These are phyloP conservation scores for Uria lomvia DNA, from an alignment of 2,113 vertebrate species.

Conservation along the genomic window DNA sequence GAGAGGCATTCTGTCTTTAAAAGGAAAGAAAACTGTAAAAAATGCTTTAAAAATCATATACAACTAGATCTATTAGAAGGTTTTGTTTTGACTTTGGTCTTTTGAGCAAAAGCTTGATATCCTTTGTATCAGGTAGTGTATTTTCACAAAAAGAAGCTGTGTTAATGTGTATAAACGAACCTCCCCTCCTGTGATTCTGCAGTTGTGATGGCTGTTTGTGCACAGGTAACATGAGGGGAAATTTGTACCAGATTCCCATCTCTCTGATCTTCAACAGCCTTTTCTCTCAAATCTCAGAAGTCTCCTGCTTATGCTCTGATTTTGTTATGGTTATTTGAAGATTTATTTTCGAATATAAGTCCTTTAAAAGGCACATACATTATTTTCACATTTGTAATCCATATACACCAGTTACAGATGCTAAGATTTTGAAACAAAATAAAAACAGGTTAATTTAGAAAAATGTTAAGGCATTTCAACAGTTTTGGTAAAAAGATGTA, in stretches of 20 bases:
- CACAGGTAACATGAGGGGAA: not conserved
- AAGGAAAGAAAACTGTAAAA: not conserved
- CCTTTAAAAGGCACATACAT: not conserved
- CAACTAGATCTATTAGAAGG: not conserved
- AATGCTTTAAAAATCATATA: not conserved
- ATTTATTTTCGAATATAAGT: not conserved
- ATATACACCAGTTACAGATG: not conserved
- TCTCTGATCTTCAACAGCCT: not conserved
- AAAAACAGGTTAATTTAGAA: not conserved
- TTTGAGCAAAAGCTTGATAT: not conserved
- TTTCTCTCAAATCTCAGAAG: not conserved
- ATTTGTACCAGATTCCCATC: not conserved
- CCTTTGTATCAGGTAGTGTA: not conserved
- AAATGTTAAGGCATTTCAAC: not conserved
- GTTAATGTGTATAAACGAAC: not conserved
- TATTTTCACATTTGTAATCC: not conserved
- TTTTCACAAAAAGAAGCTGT: not conserved
- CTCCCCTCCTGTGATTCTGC: not conserved
- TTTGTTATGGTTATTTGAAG: not conserved
- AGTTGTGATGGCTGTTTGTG: not conserved
- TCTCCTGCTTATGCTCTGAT: not conserved
- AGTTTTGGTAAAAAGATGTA: not conserved
- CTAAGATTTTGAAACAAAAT: not conserved
- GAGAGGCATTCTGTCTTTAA: not conserved
- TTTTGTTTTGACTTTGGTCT: not conserved